Conservation (phyloP, 2,797 vertebrate genomes). For the Trematomus bernacchii region DNA sequence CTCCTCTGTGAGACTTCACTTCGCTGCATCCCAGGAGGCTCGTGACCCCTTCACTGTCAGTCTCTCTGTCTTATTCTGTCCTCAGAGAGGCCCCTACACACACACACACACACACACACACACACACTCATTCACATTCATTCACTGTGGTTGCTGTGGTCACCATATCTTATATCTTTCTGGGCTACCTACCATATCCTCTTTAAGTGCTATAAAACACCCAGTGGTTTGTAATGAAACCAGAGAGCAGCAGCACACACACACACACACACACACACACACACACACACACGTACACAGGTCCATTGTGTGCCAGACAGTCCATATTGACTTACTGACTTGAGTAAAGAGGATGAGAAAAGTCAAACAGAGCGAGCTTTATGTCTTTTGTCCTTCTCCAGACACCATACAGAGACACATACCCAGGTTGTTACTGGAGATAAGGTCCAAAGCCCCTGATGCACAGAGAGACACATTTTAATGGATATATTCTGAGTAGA, state of each 20-base stretch:
- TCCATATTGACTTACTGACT: constrained; percentile 73
- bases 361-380: constrained; percentile 73
- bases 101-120: not conserved
- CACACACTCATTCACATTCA: constrained; percentile 5
- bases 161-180: constrained; percentile 73
- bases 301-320: constrained; percentile 58
- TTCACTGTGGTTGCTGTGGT: constrained; percentile 68
- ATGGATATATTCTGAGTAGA: not conserved
- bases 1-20: constrained; percentile 38
- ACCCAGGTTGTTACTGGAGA: constrained; percentile 56
- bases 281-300: not conserved
- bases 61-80: constrained; percentile 30
- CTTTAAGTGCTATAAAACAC: constrained; percentile 58
- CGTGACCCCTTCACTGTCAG: constrained; percentile 51
- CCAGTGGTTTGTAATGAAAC: constrained; percentile 77
- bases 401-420: constrained; percentile 58
- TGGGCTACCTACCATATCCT: constrained; percentile 68
- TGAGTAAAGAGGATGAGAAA: constrained; percentile 75
- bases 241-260: constrained; percentile 23
- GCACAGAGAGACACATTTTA: too few species aligned
- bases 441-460: constrained; percentile 12
- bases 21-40: constrained; percentile 44
- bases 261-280: constrained; percentile 15
- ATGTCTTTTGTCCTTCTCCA: constrained; percentile 70
- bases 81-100: constrained; percentile 44